Evolutionary conservation across 1,140 invertebrate species (phyloP), one percentile per base, ranked within the genome.

Genomic region (Rhyzopertha dominica): DNA sequence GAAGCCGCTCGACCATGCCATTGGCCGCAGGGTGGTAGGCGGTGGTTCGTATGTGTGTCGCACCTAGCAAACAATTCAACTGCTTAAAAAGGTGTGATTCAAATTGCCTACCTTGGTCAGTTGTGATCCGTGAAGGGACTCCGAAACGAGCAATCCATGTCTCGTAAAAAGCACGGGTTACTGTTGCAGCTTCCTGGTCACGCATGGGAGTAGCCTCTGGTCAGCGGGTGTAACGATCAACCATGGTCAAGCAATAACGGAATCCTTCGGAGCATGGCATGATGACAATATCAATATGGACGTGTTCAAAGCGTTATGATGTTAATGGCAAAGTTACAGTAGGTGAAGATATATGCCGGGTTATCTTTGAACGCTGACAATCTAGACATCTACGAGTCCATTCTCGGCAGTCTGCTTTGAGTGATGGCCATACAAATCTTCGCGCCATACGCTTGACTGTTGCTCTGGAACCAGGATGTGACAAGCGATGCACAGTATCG

Each of bases 161-260:
- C 16, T 3, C 12, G 30, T 23, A 19, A 23, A 48, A 48, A 2
- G 46, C 38, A 13, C 32, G 30, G 13, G 30, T 35, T 22, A 35
- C 38, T 13, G 46, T 39, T 5, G 46, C 25, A n/a, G 36, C 43
- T 16, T 43, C 39, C 28, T 10, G 60, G 46, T 34, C n/a, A 43
- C 43, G 17, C 36, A 30, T 35, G 16, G 68, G 63, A 22, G 62
- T 43, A 2, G 53, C 62, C 58, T 72, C 65, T 0, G 59, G 62
- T 63, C 67, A 75, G 9, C 65, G 35, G 7, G 66, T 64, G 43
- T 51, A 68, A 9, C 61, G 31, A 39, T 71, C 61, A 9, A 69
- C 57, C 1, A 41, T 43, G 1, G 65, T 70, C 43, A 10, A 12
- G 19, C 43, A 14, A 37, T 5, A n/a, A 36, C 16, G 26, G 31